Base-by-base conservation (phyloP, 2,797 vertebrate genomes). In the Heliangelus exortis region DNA sequence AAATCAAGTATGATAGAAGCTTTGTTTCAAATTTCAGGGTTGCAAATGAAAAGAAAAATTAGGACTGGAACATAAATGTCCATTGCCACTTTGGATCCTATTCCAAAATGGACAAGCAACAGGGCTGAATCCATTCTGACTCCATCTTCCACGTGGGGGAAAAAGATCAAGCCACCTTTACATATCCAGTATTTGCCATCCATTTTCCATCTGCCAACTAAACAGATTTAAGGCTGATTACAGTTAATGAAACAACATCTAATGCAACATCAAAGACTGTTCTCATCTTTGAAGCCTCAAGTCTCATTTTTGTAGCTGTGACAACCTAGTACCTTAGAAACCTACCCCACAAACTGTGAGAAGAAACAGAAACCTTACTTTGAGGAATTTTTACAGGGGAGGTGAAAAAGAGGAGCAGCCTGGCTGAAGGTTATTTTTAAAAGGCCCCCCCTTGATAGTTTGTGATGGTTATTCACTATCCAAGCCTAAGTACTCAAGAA, bases 261-360 rank as follows among this genome's bases (percentile, higher is more conserved):
- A 81, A 74, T 0, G 5, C 31, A 91, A 81, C 86, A 90, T 93
- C 91, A 95, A 95, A 93, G 85, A 5, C 62, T 6, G n/a, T 53
- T 82, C 71, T 41, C 34, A n/a, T 55, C 93, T 95, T 92, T 92
- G 90, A 91, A 95, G 80, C 62, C 28, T 33, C 4, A 25, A 29
- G 26, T 82, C 48, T 10, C 26, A 20, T 15, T 72, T 61, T 55
- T 1, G 15, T 34, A 73, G 71, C 43, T 55, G 48, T n/a, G 34
- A 84, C 80, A 73, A 53, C 12, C 14, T 36, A 25, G 41, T 39
- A 7, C 39, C 28, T 48, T 48, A 69, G 79, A 75, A 86, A 67
- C 55, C 39, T 48, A 45, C 19, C 58, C 51, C 33, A 61, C 31
- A 34, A 61, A 61, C 47, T 4, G 10, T 7, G 77, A 76, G 43